phyloP scores from a whole-genome alignment of 2,797 vertebrate genomes.

The Lithobates sylvaticus region DNA sequence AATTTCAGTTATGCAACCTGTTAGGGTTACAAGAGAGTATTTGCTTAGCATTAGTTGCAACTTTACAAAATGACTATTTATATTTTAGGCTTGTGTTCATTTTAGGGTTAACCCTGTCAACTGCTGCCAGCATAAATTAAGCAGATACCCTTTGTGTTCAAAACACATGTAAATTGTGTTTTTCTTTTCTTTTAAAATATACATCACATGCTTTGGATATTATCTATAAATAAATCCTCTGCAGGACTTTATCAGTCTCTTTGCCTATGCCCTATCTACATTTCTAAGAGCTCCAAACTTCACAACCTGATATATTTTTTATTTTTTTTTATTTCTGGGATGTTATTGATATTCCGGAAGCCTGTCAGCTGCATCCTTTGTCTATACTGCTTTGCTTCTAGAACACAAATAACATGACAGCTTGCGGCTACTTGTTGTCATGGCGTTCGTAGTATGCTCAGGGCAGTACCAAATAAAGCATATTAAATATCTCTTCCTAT shows the following conservation, averaged over 20 bases:
- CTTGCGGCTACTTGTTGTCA: conserved; percentile 71
- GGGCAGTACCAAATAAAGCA: conserved; percentile 72
- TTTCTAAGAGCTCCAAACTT: conserved; percentile 56
- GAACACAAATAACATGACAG: conserved; percentile 73
- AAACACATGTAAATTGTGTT: background rate
- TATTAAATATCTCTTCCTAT: conserved; percentile 69
- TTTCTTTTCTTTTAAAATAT: background rate
- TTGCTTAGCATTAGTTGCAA: background rate
- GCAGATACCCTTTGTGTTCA: background rate
- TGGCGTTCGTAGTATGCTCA: conserved; percentile 70
- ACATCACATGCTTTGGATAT: background rate
- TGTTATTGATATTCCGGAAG: conserved; percentile 68
- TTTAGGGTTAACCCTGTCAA: too few relatives aligned
- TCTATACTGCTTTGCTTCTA: conserved; percentile 67
- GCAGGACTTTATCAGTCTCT: background rate
- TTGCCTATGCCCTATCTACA: conserved; percentile 33
- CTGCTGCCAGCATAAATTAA: background rate
- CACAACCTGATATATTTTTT: conserved; percentile 46
- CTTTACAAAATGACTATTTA: background rate
- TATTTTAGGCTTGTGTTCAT: background rate
- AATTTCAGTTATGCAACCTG: background rate
- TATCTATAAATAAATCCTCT: conserved; percentile 22
- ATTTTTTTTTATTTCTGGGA: conserved; percentile 63
- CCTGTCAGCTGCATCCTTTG: conserved; percentile 71
- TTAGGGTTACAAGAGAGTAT: background rate